A percentile compares a stretch with the other conserved stretches of the same genome.
Conservation (phyloP, 2,797 vertebrate genomes). For the Alcedo quadribrachys region DNA sequence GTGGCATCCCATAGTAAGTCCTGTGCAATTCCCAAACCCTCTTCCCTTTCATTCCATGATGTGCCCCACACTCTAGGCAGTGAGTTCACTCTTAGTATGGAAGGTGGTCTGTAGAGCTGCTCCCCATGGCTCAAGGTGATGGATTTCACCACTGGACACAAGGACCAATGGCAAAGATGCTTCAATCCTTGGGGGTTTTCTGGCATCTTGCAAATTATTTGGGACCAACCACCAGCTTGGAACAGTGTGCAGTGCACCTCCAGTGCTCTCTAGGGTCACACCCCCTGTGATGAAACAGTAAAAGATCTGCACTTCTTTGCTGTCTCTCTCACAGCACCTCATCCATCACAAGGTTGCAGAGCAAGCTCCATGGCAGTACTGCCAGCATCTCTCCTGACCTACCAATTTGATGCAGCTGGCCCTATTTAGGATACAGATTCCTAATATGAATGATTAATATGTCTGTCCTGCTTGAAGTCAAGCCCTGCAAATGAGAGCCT, state of each 20-base stretch:
- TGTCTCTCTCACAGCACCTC: background rate
- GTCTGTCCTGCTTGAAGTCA: background rate
- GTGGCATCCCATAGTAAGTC: background rate
- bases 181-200: background rate
- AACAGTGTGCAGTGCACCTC: background rate
- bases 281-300: background rate
- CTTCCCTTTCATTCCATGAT: background rate
- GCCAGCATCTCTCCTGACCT: background rate
- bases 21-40: background rate
- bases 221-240: background rate
- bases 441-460: background rate
- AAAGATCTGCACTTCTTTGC: background rate
- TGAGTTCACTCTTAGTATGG: background rate
- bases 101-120: background rate
- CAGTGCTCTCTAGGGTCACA: background rate
- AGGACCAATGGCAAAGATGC: background rate
- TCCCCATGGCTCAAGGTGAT: background rate
- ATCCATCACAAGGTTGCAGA: background rate
- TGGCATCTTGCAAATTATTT: background rate
- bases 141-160: background rate
- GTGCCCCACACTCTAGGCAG: no score
- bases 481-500: rapidly evolving
- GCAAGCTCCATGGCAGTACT: background rate
- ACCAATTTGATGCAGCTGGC: background rate
- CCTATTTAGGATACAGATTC: background rate